These are phyloP conservation scores for Prinia subflava DNA, from an alignment of 2,113 vertebrate genomes.

Conservation along the genomic window DNA sequence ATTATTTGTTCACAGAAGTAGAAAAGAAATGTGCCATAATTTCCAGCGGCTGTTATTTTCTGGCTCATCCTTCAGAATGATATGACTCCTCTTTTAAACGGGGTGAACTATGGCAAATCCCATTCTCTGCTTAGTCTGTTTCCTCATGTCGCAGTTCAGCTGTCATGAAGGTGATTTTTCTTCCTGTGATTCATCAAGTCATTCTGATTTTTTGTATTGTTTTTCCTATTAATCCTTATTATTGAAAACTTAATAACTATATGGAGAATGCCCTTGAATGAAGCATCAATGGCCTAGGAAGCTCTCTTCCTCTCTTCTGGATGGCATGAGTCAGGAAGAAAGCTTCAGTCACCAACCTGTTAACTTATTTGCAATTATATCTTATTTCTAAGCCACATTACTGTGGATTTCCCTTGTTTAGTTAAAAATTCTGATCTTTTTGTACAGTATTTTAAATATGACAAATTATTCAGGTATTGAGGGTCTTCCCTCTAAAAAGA, in stretches of 20 bases:
- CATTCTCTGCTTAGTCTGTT: not conserved
- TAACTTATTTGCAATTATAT: not conserved
- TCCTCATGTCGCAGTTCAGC: not conserved
- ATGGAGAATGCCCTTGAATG: not conserved
- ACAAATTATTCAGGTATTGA: not conserved
- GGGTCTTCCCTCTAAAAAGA: not conserved
- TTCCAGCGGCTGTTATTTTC: not conserved
- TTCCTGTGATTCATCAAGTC: not conserved
- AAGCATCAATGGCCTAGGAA: not conserved
- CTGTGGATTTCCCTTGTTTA: not conserved
- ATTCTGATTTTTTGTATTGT: not conserved
- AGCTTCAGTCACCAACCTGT: not conserved
- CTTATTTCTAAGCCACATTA: not conserved
- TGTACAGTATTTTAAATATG: not conserved
- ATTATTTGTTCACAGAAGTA: not conserved
- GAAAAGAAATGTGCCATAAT: not conserved
- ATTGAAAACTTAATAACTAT: not conserved
- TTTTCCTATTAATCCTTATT: not conserved
- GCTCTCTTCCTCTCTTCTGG: not conserved
- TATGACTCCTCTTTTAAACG: not conserved
- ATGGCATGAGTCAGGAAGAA: not conserved
- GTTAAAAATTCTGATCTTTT: not conserved
- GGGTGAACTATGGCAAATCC: not conserved
- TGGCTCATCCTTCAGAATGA: not conserved
- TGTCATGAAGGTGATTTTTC: not conserved